Conservation (phyloP, 2,797 vertebrate species). For the Intellagama lesueurii region DNA sequence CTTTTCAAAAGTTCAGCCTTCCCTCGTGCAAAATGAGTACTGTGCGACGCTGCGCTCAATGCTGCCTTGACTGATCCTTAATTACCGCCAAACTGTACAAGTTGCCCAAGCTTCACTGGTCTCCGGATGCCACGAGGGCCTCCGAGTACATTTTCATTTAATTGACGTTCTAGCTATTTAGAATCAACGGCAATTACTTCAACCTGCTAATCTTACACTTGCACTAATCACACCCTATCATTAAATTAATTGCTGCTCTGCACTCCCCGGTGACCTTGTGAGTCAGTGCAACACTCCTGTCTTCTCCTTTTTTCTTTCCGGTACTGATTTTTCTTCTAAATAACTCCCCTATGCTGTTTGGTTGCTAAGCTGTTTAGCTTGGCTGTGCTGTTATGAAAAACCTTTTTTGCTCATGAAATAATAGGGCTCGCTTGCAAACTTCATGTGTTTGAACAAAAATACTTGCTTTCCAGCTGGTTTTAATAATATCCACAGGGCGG, state of each 20-base stretch:
- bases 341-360: slow-evolving; percentile 7
- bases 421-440: not conserved
- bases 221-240: slow-evolving; percentile 36
- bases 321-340: slow-evolving; percentile 32
- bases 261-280: slow-evolving; percentile 36
- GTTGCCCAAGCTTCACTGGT: slow-evolving; percentile 36
- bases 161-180: slow-evolving; percentile 41
- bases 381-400: not conserved
- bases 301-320: not conserved
- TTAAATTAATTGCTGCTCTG: slow-evolving; percentile 48
- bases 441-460: not conserved
- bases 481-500: not conserved
- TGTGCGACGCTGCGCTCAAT: not conserved
- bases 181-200: slow-evolving; percentile 53
- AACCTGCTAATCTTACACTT: slow-evolving; percentile 20
- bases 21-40: not conserved
- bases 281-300: not conserved
- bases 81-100: slow-evolving; percentile 9
- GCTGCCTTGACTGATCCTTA: slow-evolving; percentile 28
- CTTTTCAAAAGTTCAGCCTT: not conserved
- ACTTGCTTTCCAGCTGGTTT: not conserved
- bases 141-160: slow-evolving; percentile 23
- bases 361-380: not conserved
- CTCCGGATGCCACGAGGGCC: not conserved
- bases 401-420: slow-evolving; percentile 16